These are phyloP conservation scores for Chanos chanos DNA, from an alignment of 2,797 vertebrate genomes.

Conservation along the genomic window DNA sequence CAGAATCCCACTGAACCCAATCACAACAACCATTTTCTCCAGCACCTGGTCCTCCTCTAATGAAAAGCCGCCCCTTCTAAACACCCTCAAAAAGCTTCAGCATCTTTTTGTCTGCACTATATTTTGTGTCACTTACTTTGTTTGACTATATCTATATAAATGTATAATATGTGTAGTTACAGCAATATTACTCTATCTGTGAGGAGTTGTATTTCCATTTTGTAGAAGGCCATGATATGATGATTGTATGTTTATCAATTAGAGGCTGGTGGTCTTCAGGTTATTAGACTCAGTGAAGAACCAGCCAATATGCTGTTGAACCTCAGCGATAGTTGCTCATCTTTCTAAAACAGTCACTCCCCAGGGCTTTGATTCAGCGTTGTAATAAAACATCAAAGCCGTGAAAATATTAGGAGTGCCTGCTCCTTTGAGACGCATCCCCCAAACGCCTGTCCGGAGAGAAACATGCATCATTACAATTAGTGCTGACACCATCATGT, in stretches of 20 bases:
- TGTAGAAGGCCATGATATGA: too few species aligned
- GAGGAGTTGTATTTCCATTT: too few species aligned
- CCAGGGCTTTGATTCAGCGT: constrained; percentile 4
- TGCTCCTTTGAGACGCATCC: background rate
- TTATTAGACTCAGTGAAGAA: too few species aligned
- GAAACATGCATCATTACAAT: constrained; percentile 8
- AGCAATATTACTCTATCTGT: background rate
- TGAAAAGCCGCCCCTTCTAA: background rate
- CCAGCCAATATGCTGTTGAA: too few species aligned
- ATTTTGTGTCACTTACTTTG: too few species aligned
- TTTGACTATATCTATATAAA: too few species aligned
- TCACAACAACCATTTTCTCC: background rate
- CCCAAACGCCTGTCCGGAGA: constrained; percentile 15
- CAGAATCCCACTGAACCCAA: background rate
- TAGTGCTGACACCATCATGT: constrained; percentile 15
- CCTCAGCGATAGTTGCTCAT: background rate
- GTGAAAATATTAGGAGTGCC: constrained; percentile 3
- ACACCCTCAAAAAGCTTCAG: too few species aligned
- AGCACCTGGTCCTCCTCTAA: background rate
- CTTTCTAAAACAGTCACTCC: background rate
- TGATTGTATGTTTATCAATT: too few species aligned
- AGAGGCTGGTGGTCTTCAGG: too few species aligned
- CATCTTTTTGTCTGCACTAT: too few species aligned
- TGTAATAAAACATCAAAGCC: constrained; percentile 20
- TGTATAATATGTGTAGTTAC: too few species aligned